A percentile compares a stretch with the other conserved stretches of the same genome.
These are phyloP conservation scores for Caenorhabditis imperialis DNA, from an alignment of 2,888 invertebrate species.

Conservation along the genomic window DNA sequence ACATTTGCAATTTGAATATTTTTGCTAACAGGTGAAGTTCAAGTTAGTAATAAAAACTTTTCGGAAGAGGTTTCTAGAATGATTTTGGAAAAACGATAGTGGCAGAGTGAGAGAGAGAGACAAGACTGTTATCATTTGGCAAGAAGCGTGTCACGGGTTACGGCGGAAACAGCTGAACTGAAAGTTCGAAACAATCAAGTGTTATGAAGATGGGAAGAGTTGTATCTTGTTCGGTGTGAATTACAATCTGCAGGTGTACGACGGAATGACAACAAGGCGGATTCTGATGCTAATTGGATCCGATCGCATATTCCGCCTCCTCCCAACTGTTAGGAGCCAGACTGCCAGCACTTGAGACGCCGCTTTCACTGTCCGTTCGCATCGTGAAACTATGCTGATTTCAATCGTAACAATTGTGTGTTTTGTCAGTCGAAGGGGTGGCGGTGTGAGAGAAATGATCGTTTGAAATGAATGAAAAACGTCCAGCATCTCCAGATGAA, in stretches of 20 bases:
- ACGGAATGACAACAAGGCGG: constrained; percentile 4
- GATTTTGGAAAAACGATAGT: too few species aligned
- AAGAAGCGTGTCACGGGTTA: too few species aligned
- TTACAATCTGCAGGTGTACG: constrained; percentile 6
- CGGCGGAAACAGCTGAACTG: background rate
- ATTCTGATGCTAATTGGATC: constrained; percentile 1
- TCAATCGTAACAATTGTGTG: constrained; percentile 23
- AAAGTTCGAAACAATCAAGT: constrained; percentile 1
- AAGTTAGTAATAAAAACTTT: too few species aligned
- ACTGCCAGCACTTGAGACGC: constrained; percentile 11
- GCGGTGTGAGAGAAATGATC: constrained; percentile 5
- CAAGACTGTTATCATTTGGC: too few species aligned
- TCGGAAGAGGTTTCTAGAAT: too few species aligned
- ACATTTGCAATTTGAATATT: too few species aligned
- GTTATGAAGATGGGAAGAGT: too few species aligned
- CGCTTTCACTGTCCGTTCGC: constrained; percentile 22
- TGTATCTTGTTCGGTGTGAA: constrained; percentile 8
- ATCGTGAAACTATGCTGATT: too few species aligned
- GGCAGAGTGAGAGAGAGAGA: too few species aligned
- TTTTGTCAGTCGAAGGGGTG: constrained; percentile 6
- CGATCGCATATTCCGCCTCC: too few species aligned
- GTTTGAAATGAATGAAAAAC: constrained; percentile 17
- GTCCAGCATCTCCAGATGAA: constrained; percentile 25
- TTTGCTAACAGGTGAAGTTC: too few species aligned
- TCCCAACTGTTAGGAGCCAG: background rate